phyloP scores from a whole-genome alignment of 2,888 invertebrate species.

The Uropetala carovei region DNA sequence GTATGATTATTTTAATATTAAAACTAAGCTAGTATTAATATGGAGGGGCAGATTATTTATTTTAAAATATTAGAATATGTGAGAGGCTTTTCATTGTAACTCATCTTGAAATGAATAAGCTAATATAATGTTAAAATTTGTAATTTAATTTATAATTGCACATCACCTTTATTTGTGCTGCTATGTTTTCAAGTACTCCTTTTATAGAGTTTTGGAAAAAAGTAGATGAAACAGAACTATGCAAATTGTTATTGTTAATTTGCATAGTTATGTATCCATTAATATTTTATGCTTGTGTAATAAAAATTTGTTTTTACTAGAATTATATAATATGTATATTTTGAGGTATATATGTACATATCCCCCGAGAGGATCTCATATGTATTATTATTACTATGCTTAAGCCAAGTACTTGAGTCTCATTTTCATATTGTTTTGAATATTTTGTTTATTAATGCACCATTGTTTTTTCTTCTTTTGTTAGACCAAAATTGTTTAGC shows the following conservation, averaged over 20 bases:
- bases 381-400: slow-evolving; percentile 22
- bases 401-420: slow-evolving; percentile 34
- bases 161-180: background rate
- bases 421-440: slow-evolving; percentile 66
- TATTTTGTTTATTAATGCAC: slow-evolving; percentile 65
- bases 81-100: background rate
- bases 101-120: background rate
- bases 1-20: slow-evolving; percentile 52
- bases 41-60: background rate
- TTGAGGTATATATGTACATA: slow-evolving; percentile 48
- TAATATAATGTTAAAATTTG: background rate
- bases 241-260: slow-evolving; percentile 63
- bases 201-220: slow-evolving; percentile 35
- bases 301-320: background rate
- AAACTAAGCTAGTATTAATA: slow-evolving; percentile 22
- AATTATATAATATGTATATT: background rate
- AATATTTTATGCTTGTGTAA: slow-evolving; percentile 17
- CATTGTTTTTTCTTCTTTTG: slow-evolving; percentile 56
- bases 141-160: background rate
- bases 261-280: slow-evolving; percentile 34
- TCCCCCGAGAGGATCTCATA: slow-evolving; percentile 52
- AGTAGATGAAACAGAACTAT: background rate
- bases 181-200: background rate
- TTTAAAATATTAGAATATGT: slow-evolving; percentile 8
- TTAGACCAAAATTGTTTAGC: slow-evolving; percentile 51